Percentiles rank a stretch among this genome's conserved stretches.
Conservation (phyloP, 2,113 vertebrate species). For the Parus major region DNA sequence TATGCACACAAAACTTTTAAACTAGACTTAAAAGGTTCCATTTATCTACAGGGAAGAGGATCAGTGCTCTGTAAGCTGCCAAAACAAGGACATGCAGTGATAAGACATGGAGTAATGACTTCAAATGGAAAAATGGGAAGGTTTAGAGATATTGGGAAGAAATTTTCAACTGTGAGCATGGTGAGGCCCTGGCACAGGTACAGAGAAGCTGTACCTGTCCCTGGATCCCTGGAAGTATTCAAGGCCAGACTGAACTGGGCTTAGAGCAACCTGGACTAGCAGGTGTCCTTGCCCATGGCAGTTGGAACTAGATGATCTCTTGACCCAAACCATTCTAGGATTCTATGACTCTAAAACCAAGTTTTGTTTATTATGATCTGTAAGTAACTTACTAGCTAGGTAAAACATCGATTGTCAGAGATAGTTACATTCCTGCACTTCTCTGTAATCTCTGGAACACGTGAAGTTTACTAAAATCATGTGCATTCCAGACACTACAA, state of each 20-base stretch:
- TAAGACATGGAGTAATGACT: not conserved
- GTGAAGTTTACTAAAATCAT: not conserved
- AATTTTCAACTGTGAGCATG: not conserved
- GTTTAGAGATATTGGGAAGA: not conserved
- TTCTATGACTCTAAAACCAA: not conserved
- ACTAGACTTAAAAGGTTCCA: not conserved
- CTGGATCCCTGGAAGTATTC: not conserved
- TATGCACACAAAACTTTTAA: not conserved
- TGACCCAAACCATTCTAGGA: not conserved
- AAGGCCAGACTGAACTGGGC: not conserved
- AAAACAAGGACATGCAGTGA: not conserved
- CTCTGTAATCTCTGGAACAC: not conserved
- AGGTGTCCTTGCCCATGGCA: not conserved
- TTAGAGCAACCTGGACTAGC: not conserved
- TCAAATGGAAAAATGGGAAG: not conserved
- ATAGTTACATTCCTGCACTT: not conserved
- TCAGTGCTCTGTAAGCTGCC: not conserved
- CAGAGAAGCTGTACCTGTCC: not conserved
- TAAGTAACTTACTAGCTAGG: not conserved
- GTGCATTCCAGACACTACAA: not conserved
- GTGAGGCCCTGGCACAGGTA: not conserved
- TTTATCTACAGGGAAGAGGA: not conserved
- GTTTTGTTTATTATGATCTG: not conserved
- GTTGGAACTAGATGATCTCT: not conserved
- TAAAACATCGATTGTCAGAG: not conserved